Percentiles rank a stretch among this genome's conserved stretches.
These are phyloP conservation scores for Amphilophus citrinellus DNA, from an alignment of 2,113 vertebrate species.

Conservation along the genomic window DNA sequence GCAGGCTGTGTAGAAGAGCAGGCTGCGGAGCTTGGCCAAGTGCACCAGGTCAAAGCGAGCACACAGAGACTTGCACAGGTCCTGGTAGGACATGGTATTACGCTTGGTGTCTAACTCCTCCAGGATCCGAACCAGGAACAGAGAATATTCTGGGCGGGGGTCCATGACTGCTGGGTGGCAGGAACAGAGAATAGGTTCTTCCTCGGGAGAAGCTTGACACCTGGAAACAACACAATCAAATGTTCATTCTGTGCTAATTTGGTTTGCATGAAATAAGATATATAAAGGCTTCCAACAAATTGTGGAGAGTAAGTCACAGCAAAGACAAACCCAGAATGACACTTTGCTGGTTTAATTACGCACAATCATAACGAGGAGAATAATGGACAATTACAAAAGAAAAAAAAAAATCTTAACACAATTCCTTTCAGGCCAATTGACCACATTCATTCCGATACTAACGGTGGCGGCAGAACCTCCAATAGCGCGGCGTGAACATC, in stretches of 20 bases:
- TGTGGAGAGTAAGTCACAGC: not conserved
- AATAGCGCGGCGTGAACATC: not conserved
- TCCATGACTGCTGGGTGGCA: conserved; percentile 82
- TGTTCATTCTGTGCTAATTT: rapidly evolving
- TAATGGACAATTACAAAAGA: not conserved
- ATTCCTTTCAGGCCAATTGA: rapidly evolving
- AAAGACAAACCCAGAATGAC: not conserved
- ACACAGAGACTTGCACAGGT: conserved; percentile 92
- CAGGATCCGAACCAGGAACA: conserved; percentile 89
- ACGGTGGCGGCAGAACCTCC: not conserved
- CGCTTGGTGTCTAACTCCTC: conserved; percentile 92
- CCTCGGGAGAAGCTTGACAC: conserved; percentile 1
- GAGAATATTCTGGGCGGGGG: conserved; percentile 85
- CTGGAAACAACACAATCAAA: not conserved
- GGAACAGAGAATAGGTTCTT: not conserved
- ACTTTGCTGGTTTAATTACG: not conserved
- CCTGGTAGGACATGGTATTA: conserved; percentile 89
- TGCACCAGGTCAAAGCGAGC: conserved; percentile 90
- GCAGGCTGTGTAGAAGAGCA: conserved; percentile 92
- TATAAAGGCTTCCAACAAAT: not conserved
- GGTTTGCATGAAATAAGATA: not conserved
- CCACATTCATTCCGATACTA: not conserved
- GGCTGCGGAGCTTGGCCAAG: conserved; percentile 88
- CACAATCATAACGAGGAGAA: not conserved
- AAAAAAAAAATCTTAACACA: not conserved